Conservation (phyloP, 2,113 vertebrate species). For the Brachirus orientalis region DNA sequence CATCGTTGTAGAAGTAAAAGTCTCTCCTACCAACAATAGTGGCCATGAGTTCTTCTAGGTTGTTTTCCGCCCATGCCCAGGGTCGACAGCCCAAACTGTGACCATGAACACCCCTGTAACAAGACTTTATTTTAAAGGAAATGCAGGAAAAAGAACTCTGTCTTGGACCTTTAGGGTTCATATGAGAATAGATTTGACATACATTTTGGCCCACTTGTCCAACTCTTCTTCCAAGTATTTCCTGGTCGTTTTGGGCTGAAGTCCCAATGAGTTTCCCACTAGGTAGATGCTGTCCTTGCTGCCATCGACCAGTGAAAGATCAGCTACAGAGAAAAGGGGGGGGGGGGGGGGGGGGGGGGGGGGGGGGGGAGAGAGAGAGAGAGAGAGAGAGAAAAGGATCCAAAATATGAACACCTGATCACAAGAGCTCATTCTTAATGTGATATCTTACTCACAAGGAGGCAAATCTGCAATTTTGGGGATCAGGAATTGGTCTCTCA, state of each 20-base stretch:
- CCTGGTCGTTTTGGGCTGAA: constrained; percentile 88
- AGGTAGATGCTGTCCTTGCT: constrained; percentile 88
- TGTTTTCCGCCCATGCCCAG: constrained; percentile 90
- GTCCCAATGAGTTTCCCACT: constrained; percentile 90
- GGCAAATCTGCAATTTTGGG: constrained; percentile 89
- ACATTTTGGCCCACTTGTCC: constrained; percentile 94
- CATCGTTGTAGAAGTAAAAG: not conserved
- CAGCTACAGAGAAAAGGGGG: constrained; percentile 76
- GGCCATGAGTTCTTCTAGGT: constrained; percentile 85
- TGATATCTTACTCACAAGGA: constrained; percentile 81
- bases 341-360: too few species aligned
- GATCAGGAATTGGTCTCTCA: constrained; percentile 84
- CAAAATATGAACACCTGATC: too few species aligned
- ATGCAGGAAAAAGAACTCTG: not conserved
- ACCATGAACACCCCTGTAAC: constrained; percentile 87
- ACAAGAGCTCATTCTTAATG: too few species aligned
- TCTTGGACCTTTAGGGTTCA: too few species aligned
- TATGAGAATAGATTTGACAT: constrained; percentile 33
- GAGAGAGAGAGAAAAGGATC: too few species aligned
- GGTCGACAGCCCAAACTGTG: constrained; percentile 86
- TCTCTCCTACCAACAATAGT: constrained; percentile 87
- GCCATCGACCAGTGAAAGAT: constrained; percentile 82
- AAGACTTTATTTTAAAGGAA: not conserved
- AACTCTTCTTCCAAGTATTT: constrained; percentile 91
- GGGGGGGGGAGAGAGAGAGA: too few species aligned